Evolutionary conservation across 2,888 invertebrate genomes (phyloP), one percentile per base, ranked within the genome.

Genomic region (Epicampocera succincta): DNA sequence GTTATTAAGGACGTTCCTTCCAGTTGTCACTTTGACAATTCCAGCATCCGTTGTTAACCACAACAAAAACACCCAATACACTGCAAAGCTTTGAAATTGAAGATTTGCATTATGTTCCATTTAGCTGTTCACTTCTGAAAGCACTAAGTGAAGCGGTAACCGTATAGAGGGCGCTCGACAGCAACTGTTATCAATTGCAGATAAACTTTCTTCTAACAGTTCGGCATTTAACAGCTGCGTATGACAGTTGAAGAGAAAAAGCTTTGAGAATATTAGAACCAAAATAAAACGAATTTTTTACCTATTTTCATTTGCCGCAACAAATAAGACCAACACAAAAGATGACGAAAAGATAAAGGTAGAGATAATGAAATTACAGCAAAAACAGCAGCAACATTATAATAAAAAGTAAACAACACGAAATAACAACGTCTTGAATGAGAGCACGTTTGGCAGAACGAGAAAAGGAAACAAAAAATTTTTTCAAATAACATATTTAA

Each of bases 251-350:
- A 17, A 21, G 54, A 12, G 38, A 3, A 66, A 81, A 82, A 78
- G 74, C 74, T 80, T 80, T 56, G n/a, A 63, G 82, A 82, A 82
- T 46, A 60, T 13, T 48, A 60, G 58, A 78, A 78, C 52, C 82
- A 82, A 82, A 82, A 82, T 68, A 82, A 78, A n/a, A n/a, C 4
- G 78, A 75, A 66, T 38, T 33, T 83, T 83, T 79, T 80, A 44
- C 58, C 80, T 63, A 75, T 80, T 79, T 79, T 80, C 79, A 75
- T 80, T 80, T 72, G 79, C 80, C 80, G 83, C 83, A 80, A 80
- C 66, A 80, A 76, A 78, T 68, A 61, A 52, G 33, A 72, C 60
- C 58, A 83, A 79, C 52, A 71, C 15, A 52, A 66, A 77, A 50
- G 44, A 61, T 50, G 54, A 72, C 61, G 17, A 44, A 42, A 19